These are phyloP conservation scores for Heliconius congener DNA, from an alignment of 1,140 invertebrate species.

Conservation along the genomic window DNA sequence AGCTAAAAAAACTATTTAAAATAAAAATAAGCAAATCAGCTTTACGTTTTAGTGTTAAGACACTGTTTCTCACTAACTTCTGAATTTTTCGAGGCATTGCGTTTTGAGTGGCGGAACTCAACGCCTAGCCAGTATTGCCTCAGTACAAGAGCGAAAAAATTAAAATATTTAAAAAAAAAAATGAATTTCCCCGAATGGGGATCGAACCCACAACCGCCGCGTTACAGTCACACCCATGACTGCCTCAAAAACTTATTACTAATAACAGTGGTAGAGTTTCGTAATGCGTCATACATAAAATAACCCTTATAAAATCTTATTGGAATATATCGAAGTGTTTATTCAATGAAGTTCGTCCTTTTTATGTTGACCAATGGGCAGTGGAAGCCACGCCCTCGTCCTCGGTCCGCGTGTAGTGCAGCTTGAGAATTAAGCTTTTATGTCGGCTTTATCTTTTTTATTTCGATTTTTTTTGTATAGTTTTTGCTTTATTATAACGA, in stretches of 20 bases:
- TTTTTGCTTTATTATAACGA: background rate
- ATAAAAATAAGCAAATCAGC: no score
- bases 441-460: background rate
- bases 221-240: no score
- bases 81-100: no score
- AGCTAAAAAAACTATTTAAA: no score
- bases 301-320: constrained; percentile 31
- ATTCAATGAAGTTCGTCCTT: constrained; percentile 25
- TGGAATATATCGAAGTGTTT: constrained; percentile 26
- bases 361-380: constrained; percentile 47
- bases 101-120: no score
- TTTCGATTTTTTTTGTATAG: background rate
- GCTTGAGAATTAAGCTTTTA: background rate
- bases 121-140: no score
- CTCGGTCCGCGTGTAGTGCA: constrained; percentile 14
- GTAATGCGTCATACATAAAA: background rate
- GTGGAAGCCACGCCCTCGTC: constrained; percentile 36
- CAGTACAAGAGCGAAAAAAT: no score
- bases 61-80: no score
- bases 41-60: no score
- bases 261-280: background rate
- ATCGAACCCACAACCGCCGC: no score
- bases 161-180: no score
- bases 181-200: no score
- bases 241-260: background rate